Base-by-base conservation (phyloP, 2,888 invertebrate genomes). In the Tinea pellionella region DNA sequence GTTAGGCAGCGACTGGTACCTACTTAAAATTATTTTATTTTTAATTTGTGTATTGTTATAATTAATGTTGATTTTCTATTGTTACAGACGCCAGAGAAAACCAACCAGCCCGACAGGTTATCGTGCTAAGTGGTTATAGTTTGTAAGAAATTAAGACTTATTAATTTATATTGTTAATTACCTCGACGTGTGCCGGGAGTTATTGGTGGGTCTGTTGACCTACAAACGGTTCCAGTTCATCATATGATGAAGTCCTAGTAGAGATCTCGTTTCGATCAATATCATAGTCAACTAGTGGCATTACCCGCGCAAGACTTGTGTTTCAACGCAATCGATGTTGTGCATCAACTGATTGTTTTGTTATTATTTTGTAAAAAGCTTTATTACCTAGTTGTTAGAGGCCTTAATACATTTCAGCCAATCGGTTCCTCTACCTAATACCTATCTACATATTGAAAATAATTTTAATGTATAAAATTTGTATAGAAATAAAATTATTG, bases 51-150 rank as follows among this genome's bases (percentile, higher is more conserved):
- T n/a, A n/a, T n/a, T 24, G 24, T 24, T 24, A 24, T 24, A n/a
- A 32, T 15, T 55, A 55, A 55, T 55, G 55, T 19, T 47, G 9
- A 32, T 32, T 15, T 57, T 57, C 32, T 13, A 32, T 89, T 89
- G 85, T 91, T 91, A 72, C 90, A 91, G 91, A 89, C 88, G 66
- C 88, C 90, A 68, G 91, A 91, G 73, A 90, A 91, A 75, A 85
- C 90, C 70, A 89, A 89, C 68, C 89, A 90, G 64, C 88, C 88
- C 61, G 91, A 91, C 74, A 89, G 90, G 70, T 75, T 68, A 65
- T 79, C 82, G 66, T 85, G 85, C 70, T 86, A 83, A 77, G 70
- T 72, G 74, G 65, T 69, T 62, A 65, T 78, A 80, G 71, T 61
- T 68, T 76, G 74, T 75, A 69, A 73, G 63, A 73, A 78, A 83